Percentiles rank a stretch among this genome's conserved stretches.
These are phyloP conservation scores for Protophormia terraenovae DNA, from an alignment of 2,888 invertebrate genomes.

Conservation along the genomic window DNA sequence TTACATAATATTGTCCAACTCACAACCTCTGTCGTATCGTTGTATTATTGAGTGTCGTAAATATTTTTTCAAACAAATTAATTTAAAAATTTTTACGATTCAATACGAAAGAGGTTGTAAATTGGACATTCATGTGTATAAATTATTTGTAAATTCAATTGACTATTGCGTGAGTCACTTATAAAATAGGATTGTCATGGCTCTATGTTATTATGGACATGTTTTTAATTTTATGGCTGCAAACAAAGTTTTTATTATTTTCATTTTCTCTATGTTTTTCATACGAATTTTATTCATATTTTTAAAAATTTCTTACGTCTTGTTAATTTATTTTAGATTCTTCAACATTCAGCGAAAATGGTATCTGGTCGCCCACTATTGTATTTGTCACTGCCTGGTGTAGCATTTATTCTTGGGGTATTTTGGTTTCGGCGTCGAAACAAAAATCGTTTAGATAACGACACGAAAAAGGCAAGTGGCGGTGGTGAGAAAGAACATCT, in stretches of 20 bases:
- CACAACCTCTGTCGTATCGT: too few species aligned
- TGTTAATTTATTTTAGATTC: constrained; percentile 70
- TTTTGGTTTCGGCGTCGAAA: constrained; percentile 91
- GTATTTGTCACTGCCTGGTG: constrained; percentile 90
- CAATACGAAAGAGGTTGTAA: too few species aligned
- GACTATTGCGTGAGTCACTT: background rate
- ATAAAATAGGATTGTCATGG: background rate
- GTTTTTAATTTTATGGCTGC: background rate
- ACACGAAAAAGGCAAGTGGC: constrained; percentile 69
- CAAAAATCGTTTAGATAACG: constrained; percentile 80
- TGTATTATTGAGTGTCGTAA: too few species aligned
- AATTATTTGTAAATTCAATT: background rate
- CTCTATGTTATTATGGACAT: background rate
- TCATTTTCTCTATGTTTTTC: background rate
- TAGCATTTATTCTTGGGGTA: constrained; percentile 90
- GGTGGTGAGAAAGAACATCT: constrained; percentile 57
- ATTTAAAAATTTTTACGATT: too few species aligned
- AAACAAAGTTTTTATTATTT: background rate
- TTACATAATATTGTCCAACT: too few species aligned
- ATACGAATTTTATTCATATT: background rate
- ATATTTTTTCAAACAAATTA: too few species aligned
- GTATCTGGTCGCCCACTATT: constrained; percentile 89
- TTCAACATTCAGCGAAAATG: constrained; percentile 84
- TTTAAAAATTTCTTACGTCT: background rate
- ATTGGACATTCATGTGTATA: background rate